phyloP scores from a whole-genome alignment of 2,113 vertebrate genomes.

The Sterna hirundo region DNA sequence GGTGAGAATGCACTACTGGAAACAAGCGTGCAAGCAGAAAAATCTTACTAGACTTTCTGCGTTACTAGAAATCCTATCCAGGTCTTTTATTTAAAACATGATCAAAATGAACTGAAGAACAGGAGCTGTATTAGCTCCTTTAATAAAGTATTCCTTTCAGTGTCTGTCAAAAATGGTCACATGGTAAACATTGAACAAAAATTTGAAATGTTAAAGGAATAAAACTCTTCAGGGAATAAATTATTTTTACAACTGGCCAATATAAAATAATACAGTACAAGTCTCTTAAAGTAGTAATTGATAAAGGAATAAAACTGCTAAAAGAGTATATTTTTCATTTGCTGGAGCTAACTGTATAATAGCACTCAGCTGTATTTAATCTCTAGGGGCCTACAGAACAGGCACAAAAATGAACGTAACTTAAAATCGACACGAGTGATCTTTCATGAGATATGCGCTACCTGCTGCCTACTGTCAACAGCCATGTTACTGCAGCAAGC shows the following conservation, averaged over 20 bases:
- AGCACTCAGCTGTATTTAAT: constrained; percentile 45
- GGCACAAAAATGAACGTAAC: constrained; percentile 13
- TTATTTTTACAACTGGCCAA: constrained; percentile 63
- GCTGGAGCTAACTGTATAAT: constrained; percentile 43
- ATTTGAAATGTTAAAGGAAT: constrained; percentile 54
- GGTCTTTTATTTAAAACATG: background rate
- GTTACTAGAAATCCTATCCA: background rate
- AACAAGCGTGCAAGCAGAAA: background rate
- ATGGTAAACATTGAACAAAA: constrained; percentile 36
- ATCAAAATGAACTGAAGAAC: background rate
- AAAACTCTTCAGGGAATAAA: constrained; percentile 44
- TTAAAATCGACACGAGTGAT: constrained; percentile 9
- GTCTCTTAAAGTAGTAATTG: constrained; percentile 55
- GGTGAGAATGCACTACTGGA: background rate
- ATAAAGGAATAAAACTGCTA: constrained; percentile 65
- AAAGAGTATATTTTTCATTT: constrained; percentile 59
- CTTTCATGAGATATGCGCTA: constrained; percentile 29
- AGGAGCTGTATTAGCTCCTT: background rate
- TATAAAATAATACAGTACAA: constrained; percentile 63
- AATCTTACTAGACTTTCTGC: background rate
- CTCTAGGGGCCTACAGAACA: background rate
- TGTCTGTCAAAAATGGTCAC: constrained; percentile 14
- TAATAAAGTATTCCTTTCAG: background rate
- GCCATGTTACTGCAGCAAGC: background rate
- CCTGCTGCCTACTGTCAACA: constrained; percentile 19